These are phyloP conservation scores for Hypercompe scribonia DNA, from an alignment of 2,888 invertebrate genomes.

Conservation along the genomic window DNA sequence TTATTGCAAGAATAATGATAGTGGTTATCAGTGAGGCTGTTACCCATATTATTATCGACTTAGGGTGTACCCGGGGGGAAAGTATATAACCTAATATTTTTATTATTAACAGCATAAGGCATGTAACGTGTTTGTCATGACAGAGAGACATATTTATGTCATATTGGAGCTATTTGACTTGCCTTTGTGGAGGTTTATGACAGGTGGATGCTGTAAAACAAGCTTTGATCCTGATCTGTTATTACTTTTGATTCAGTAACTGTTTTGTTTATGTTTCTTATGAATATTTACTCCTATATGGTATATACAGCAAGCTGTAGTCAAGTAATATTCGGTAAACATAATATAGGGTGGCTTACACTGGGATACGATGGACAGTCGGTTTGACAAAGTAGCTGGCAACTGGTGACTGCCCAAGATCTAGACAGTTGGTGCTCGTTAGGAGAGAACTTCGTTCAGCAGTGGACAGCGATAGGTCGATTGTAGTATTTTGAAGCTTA, in stretches of 20 bases:
- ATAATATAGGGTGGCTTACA: too few species aligned
- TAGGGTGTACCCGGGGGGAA: slow-evolving; percentile 31
- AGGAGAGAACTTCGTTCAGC: too few species aligned
- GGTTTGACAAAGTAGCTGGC: too few species aligned
- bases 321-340: too few species aligned
- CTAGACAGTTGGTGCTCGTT: too few species aligned
- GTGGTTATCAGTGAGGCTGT: slow-evolving; percentile 47
- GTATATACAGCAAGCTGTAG: too few species aligned
- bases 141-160: slow-evolving; percentile 25
- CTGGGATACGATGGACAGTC: too few species aligned
- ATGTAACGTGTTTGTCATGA: slow-evolving; percentile 31
- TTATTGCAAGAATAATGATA: slow-evolving; percentile 54
- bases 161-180: slow-evolving; percentile 11
- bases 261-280: neutral
- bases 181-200: slow-evolving; percentile 21
- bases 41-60: slow-evolving; percentile 49
- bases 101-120: slow-evolving; percentile 47
- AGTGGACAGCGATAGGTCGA: too few species aligned
- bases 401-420: too few species aligned
- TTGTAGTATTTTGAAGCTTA: too few species aligned
- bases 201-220: neutral
- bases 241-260: neutral
- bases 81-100: slow-evolving; percentile 35
- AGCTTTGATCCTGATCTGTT: neutral
- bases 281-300: neutral